phyloP scores from a whole-genome alignment of 2,797 vertebrate species.

The Eupleurogrammus muticus region DNA sequence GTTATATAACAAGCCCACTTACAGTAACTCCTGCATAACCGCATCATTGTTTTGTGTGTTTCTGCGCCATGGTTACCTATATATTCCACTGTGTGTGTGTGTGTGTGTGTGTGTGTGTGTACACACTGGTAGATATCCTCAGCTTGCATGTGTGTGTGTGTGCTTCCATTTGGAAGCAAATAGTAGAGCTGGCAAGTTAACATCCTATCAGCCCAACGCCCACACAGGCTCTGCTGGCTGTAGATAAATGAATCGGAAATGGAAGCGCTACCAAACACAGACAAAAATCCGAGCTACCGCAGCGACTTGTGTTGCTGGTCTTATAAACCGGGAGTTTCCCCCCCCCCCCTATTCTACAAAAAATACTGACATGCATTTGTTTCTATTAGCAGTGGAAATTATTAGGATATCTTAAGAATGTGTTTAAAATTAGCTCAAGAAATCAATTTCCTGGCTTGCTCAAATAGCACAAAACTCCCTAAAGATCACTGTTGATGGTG shows the following conservation, averaged over 20 bases:
- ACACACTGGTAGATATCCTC: conserved; percentile 9
- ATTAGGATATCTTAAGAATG: background rate
- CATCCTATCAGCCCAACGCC: conserved; percentile 63
- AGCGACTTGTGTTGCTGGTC: conserved; percentile 19
- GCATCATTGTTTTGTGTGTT: conserved; percentile 14
- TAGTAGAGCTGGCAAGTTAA: conserved; percentile 49
- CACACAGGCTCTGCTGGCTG: conserved; percentile 56
- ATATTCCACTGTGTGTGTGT: conserved; percentile 21
- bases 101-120: conserved; percentile 32
- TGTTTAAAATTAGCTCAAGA: background rate
- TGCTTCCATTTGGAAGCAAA: conserved; percentile 61
- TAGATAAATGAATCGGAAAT: conserved; percentile 61
- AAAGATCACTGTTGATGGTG: background rate
- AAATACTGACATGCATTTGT: background rate
- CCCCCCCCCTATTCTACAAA: background rate
- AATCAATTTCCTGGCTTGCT: background rate
- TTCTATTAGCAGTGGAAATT: conserved; percentile 25
- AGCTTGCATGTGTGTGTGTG: conserved; percentile 23
- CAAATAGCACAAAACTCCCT: background rate
- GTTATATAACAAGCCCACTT: conserved; percentile 69
- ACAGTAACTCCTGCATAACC: conserved; percentile 44
- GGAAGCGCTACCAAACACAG: conserved; percentile 51
- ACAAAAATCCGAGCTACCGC: conserved; percentile 53
- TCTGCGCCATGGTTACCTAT: conserved; percentile 14
- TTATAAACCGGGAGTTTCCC: conserved; percentile 30